Conservation (phyloP, 2,797 vertebrate genomes). For the Neostethus bicornis region DNA sequence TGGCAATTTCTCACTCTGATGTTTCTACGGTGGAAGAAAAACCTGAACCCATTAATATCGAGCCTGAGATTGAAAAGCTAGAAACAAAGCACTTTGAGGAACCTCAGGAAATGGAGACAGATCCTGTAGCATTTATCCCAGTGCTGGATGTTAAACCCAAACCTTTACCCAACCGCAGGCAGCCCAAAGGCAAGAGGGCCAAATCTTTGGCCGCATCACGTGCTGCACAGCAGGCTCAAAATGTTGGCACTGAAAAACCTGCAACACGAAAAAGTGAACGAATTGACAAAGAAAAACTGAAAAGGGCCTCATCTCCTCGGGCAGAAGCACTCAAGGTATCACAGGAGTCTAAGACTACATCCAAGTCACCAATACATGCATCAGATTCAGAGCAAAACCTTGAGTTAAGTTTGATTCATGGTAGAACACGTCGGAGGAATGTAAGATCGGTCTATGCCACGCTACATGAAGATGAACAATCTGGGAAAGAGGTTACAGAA, state of each 20-base stretch:
- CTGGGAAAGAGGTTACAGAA: conserved; percentile 85
- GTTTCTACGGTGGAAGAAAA: conserved; percentile 76
- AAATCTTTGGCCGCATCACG: conserved; percentile 81
- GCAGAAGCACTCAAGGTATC: conserved; percentile 85
- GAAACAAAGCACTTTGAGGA: conserved; percentile 54
- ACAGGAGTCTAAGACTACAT: conserved; percentile 82
- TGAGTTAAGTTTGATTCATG: conserved; percentile 86
- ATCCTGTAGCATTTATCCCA: conserved; percentile 76
- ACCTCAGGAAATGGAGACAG: conserved; percentile 76
- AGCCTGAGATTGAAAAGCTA: conserved; percentile 60
- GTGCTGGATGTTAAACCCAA: conserved; percentile 84
- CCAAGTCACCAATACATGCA: conserved; percentile 87
- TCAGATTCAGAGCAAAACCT: conserved; percentile 84
- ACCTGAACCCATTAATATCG: conserved; percentile 67
- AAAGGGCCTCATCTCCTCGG: conserved; percentile 88
- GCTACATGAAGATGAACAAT: conserved; percentile 86
- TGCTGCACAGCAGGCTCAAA: conserved; percentile 69
- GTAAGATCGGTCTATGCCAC: conserved; percentile 96
- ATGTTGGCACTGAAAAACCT: conserved; percentile 82
- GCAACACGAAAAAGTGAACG: conserved; percentile 95
- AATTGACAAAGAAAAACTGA: conserved; percentile 95
- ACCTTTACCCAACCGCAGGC: conserved; percentile 84
- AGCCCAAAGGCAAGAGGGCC: conserved; percentile 89
- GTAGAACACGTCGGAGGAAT: conserved; percentile 92
- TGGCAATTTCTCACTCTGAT: conserved; percentile 61